Base-by-base conservation (phyloP, 1,140 invertebrate genomes). In the Caenorhabditis tropicalis region DNA sequence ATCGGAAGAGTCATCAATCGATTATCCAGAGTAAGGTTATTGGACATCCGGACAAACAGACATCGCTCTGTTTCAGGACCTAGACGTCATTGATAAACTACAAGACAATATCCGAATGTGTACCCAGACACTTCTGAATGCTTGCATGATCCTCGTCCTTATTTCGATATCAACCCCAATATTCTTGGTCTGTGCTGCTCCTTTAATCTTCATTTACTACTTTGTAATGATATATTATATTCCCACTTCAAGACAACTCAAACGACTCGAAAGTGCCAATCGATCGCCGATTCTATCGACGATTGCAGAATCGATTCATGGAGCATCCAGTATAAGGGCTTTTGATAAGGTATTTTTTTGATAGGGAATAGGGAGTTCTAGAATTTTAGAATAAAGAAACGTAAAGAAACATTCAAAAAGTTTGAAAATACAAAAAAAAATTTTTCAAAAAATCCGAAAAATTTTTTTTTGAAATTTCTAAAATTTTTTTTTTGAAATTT, bases 1-100 rank as follows among this genome's bases (percentile, higher is more conserved):
- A 91, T 94, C 82, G 95, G 95, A 7, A 92, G 94, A 81, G 94
- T 95, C 33, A 91, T 96, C 48, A 95, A 95, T 90, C 92, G 95
- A 21, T 79, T 86, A 15, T 70, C 82, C 9, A 70, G 82, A 27
- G 82, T 43, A n/a, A 51, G 15, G n/a, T 19, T 0, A 19, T 51
- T n/a, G 1, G n/a, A 51, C 16, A 51, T n/a, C n/a, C 49, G 1
- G 29, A 53, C 9, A 53, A 21, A 4, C 19, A n/a, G n/a, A n/a
- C n/a, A n/a, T n/a, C n/a, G n/a, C n/a, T n/a, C 0, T 29, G 15
- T 53, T 81, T 81, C 51, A 81, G 79, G 79, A 81, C n/a, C 79
- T 81, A 15, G 79, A 81, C 51, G 79, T 81, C 15, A 81, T 81
- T 48, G 79, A 81, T 39, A 81, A 81, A 29, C 29, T 81, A 9